Base-by-base conservation (phyloP, 2,797 vertebrate species). In the Anolis apletophallus region DNA sequence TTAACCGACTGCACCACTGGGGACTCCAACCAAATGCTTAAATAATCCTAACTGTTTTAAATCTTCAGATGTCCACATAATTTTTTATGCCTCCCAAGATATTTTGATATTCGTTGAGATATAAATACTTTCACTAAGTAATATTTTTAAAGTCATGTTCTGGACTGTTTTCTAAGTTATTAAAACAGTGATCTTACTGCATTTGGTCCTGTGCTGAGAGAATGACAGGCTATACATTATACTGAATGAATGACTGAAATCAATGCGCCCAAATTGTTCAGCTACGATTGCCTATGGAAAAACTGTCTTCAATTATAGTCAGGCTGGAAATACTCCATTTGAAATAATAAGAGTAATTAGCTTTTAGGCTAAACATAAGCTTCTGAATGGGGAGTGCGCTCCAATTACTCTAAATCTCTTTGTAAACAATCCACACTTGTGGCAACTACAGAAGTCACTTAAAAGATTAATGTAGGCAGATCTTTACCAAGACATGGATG, bases 351-450 rank as follows among this genome's bases (percentile, higher is more conserved):
- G 91, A 90, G 88, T 88, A 95, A 96, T 95, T 85, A 90, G 85
- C 89, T 88, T 93, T 90, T 91, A 89, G 87, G 89, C 93, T 89
- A 91, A 94, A 94, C 84, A 89, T 85, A 90, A 93, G 93, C 32
- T 0, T 0, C 0, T 1, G 54, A 89, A 92, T 40, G 90, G 93
- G 32, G 93, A 88, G 68, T 95, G 93, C 91, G 90, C n/a, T 82
- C 0, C 1, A 87, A 91, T 93, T 94, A 91, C 93, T 92, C 93
- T 93, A 82, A 94, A 95, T 94, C 94, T 84, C 94, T 91, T 94
- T 90, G 92, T 93, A 90, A 83, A 88, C 92, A 94, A 95, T 93
- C 91, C 89, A 85, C 74, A 88, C 86, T 93, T 93, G 86, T 83
- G 81, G 92, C 84, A 90, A 92, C 83, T 88, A 91, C 82, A 86